phyloP scores from a whole-genome alignment of 1,140 invertebrate genomes.

The Papilio glaucus region DNA sequence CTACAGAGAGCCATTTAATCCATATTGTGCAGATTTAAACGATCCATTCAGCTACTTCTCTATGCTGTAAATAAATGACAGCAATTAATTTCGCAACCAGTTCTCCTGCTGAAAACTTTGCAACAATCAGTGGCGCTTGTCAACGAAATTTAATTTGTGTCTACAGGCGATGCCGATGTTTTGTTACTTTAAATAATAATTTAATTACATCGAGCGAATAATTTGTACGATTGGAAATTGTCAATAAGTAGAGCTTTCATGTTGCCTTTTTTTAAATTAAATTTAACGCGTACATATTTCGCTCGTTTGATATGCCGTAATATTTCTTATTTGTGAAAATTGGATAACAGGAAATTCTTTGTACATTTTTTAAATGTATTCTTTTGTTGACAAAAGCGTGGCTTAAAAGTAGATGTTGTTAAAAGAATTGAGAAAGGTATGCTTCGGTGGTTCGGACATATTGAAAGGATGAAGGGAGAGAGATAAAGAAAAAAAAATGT shows the following conservation, averaged over 20 bases:
- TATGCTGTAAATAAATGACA: conserved; percentile 37
- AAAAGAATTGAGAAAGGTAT: no score
- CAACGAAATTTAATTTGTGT: conserved; percentile 3
- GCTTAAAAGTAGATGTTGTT: no score
- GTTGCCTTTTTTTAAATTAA: not conserved
- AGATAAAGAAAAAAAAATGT: no score
- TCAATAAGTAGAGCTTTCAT: not conserved
- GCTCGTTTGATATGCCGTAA: not conserved
- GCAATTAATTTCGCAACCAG: conserved; percentile 24
- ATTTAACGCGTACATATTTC: not conserved
- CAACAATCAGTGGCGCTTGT: conserved; percentile 3
- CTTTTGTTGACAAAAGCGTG: no score
- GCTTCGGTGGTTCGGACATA: no score
- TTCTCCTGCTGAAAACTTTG: not conserved
- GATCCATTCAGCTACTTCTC: not conserved
- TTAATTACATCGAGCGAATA: conserved; percentile 1
- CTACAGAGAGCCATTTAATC: no score
- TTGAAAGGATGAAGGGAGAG: no score
- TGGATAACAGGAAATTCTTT: not conserved
- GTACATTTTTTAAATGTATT: no score
- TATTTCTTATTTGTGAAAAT: not conserved
- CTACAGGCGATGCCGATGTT: not conserved
- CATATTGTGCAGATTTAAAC: no score
- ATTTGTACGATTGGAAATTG: not conserved
- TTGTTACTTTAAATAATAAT: conserved; percentile 6